phyloP scores from a whole-genome alignment of 2,888 invertebrate genomes.

The Drosophila demipolita region DNA sequence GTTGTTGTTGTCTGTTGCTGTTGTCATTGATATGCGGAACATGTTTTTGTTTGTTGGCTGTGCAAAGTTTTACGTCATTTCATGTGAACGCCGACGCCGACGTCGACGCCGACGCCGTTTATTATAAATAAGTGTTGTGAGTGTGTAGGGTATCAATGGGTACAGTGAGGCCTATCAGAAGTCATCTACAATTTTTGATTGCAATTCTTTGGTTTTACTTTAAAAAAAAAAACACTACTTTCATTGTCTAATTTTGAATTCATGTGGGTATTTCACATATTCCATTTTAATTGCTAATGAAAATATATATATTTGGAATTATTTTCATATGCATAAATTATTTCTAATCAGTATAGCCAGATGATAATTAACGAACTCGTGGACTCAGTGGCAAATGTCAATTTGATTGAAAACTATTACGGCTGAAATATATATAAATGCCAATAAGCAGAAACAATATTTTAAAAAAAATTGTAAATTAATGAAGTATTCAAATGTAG shows the following conservation, averaged over 20 bases:
- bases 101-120: constrained; percentile 22
- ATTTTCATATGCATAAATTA: background rate
- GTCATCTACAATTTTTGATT: background rate
- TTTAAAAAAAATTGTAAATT: background rate
- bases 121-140: constrained; percentile 50
- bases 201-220: background rate
- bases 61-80: constrained; percentile 73
- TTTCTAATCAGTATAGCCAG: background rate
- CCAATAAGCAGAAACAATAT: background rate
- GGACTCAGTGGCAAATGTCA: background rate
- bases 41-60: constrained; percentile 70
- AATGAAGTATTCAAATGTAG: background rate
- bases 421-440: background rate
- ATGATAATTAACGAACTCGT: background rate
- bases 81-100: constrained; percentile 23
- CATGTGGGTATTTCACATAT: background rate
- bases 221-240: background rate
- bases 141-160: constrained; percentile 49
- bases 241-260: background rate
- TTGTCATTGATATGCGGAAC: constrained; percentile 77
- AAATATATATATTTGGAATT: background rate
- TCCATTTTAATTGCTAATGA: background rate
- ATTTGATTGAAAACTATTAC: background rate
- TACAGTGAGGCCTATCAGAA: background rate
- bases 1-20: constrained; percentile 28